These are phyloP conservation scores for Spheniscus humboldti DNA, from an alignment of 2,797 vertebrate species.

Conservation along the genomic window DNA sequence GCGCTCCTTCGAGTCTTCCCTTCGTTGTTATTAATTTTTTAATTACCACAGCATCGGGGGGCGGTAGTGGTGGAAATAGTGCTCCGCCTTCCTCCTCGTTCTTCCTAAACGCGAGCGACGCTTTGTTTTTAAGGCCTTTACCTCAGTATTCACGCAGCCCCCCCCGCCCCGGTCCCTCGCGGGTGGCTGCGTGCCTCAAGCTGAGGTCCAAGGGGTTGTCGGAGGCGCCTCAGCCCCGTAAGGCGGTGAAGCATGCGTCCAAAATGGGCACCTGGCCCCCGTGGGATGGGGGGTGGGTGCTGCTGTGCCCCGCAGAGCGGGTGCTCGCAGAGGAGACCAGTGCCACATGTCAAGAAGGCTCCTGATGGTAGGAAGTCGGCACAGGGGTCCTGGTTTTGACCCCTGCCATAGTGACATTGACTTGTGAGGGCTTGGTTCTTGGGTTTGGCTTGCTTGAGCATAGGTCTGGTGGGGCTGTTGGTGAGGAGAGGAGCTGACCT, in stretches of 20 bases:
- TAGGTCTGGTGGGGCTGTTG: neutral
- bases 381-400: neutral
- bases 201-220: no score
- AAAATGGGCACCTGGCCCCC: neutral
- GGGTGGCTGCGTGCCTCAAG: no score
- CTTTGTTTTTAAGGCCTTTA: neutral
- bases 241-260: fast-evolving
- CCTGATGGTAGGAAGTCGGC: no score
- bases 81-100: neutral
- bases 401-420: fast-evolving
- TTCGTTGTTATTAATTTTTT: neutral
- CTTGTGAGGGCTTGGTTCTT: neutral
- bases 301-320: neutral
- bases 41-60: neutral
- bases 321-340: neutral
- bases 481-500: neutral
- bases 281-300: neutral
- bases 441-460: neutral
- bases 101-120: neutral
- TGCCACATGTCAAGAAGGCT: fast-evolving
- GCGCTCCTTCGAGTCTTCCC: neutral
- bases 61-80: neutral
- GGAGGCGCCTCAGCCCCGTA: neutral
- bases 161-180: no score
- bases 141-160: fast-evolving